phyloP scores from a whole-genome alignment of 92 coral and sea anemone species.

The Muricea muricata region DNA sequence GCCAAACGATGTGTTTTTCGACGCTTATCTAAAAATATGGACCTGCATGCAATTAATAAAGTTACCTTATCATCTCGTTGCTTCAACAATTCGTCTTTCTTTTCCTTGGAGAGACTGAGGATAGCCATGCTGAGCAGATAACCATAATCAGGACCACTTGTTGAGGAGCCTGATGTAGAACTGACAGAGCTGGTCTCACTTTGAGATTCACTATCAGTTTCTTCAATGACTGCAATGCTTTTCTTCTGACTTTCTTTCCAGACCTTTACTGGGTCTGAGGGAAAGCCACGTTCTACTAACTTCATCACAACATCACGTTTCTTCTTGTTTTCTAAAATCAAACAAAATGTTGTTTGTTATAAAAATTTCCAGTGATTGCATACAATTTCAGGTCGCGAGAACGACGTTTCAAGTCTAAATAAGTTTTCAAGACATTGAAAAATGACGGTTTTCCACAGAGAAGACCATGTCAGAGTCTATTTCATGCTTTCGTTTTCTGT shows the following conservation, averaged over 20 bases:
- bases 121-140: conserved; percentile 86
- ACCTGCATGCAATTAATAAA: too few species aligned
- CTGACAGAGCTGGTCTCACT: conserved; percentile 22
- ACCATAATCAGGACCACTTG: conserved; percentile 83
- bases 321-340: conserved; percentile 70
- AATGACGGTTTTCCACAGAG: too few species aligned
- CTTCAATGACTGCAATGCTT: conserved; percentile 32
- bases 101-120: conserved; percentile 83
- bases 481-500: too few species aligned
- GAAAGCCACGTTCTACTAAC: conserved; percentile 81
- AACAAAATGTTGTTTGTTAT: background rate
- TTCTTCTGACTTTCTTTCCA: conserved; percentile 85
- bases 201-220: conserved; percentile 68
- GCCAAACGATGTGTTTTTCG: too few species aligned
- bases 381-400: too few species aligned
- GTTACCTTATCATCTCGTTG: conserved; percentile 88
- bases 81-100: conserved; percentile 88
- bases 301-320: conserved; percentile 78
- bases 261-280: conserved; percentile 86
- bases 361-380: too few species aligned
- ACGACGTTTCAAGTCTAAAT: too few species aligned
- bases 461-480: too few species aligned
- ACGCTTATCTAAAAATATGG: too few species aligned
- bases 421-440: too few species aligned
- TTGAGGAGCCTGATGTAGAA: conserved; percentile 62